Percentiles rank a stretch among this genome's conserved stretches.
Evolutionary conservation across 2,888 invertebrate genomes (phyloP).

Genomic region (Apodemia mormo): DNA sequence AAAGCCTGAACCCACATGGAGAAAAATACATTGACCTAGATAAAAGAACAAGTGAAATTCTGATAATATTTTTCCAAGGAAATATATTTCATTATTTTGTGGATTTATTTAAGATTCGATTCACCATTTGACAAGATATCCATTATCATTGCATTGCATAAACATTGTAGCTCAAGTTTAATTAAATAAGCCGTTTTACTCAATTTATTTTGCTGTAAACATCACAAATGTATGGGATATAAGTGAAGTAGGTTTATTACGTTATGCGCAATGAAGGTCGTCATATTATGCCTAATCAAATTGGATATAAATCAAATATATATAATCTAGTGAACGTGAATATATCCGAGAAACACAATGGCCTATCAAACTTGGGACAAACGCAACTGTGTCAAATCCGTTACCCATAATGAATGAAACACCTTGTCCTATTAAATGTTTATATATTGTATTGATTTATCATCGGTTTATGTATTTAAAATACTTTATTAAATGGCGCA

Average conservation of each 20-base stretch:
- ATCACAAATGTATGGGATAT: background rate
- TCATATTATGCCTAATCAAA: slow-evolving; percentile 3
- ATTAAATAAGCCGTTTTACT: too few species aligned
- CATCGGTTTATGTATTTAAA: slow-evolving; percentile 1
- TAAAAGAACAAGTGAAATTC: too few species aligned
- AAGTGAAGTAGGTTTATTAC: slow-evolving; percentile 20
- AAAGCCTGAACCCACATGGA: too few species aligned
- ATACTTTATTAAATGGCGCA: background rate
- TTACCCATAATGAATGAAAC: slow-evolving; percentile 23
- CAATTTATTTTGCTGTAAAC: too few species aligned
- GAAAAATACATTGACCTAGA: too few species aligned
- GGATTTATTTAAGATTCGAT: too few species aligned
- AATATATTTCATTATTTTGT: too few species aligned
- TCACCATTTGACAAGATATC: too few species aligned
- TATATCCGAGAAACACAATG: slow-evolving; percentile 38
- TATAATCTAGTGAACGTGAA: slow-evolving; percentile 21
- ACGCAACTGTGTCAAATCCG: slow-evolving; percentile 25
- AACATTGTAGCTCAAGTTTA: too few species aligned
- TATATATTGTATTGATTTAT: slow-evolving; percentile 28
- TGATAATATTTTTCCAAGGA: too few species aligned
- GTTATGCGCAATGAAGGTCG: slow-evolving; percentile 12
- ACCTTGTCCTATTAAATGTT: slow-evolving; percentile 34
- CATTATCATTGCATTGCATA: too few species aligned
- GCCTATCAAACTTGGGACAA: slow-evolving; percentile 42
- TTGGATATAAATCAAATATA: slow-evolving; percentile 19